Evolutionary conservation across 2,797 vertebrate species (phyloP), one percentile per base, ranked within the genome.

Genomic region (Chaetodon trifasciatus): DNA sequence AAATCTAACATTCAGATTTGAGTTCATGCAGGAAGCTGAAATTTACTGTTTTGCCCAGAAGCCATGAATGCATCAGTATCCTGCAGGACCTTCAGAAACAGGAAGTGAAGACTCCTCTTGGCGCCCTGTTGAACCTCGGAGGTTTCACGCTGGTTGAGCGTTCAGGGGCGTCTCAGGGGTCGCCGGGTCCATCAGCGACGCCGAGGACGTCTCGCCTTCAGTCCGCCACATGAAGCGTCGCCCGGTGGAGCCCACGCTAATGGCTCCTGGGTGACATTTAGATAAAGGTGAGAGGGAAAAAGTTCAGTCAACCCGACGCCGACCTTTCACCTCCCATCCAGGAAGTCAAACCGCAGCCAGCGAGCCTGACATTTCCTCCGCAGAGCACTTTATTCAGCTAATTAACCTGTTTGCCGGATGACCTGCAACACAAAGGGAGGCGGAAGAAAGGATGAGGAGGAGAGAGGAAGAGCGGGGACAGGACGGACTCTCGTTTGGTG

Each of bases 211-310:
- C 44, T 23, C 23, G 37, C 70, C 81, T 70, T 60, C 76, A 63
- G 28, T 46, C 70, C 21, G 19, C 62, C 74, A 70, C 70, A 76
- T 65, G 60, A 86, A 74, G 70, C 21, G 52, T 66, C 71, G 69
- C 56, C 60, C 5, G 3, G 47, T 21, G 10, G 53, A 58, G 80
- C 76, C 44, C 42, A 42, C 58, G 24, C 74, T 89, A 86, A 93
- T 89, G 89, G 90, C 67, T 93, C 83, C 89, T 90, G 75, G 76
- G 83, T 95, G 95, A 94, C 95, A 95, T 95, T 96, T 95, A 89
- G 86, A 94, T 93, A 94, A 95, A 95, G 93, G 94, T 92, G 89
- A 93, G 88, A 70, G 88, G 91, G 87, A 92, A 88, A 79, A 83
- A 89, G 85, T 90, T 92, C 91, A 86, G 87, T 86, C 89, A 91